Conservation (phyloP, 2,888 invertebrate genomes). For the Cartodere bifasciata region DNA sequence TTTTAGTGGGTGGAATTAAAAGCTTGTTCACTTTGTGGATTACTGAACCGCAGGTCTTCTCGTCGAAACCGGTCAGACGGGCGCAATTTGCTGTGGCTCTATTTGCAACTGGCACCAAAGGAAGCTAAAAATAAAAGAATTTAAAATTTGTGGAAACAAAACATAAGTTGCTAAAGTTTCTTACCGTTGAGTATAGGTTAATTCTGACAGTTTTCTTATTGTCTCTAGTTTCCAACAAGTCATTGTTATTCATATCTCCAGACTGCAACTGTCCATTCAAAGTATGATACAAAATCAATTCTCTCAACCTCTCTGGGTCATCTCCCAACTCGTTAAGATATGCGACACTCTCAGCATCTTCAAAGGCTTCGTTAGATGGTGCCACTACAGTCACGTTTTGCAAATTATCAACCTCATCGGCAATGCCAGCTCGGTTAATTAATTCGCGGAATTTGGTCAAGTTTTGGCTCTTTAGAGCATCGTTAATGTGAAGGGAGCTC, state of each 20-base stretch:
- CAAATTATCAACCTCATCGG: constrained; percentile 41
- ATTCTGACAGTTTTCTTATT: constrained; percentile 39
- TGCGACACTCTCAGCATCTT: constrained; percentile 32
- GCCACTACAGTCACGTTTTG: constrained; percentile 51
- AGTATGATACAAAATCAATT: constrained; percentile 52
- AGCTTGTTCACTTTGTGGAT: constrained; percentile 52
- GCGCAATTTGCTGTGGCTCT: constrained; percentile 57
- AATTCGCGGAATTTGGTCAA: constrained; percentile 44
- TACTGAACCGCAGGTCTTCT: constrained; percentile 53
- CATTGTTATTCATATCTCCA: constrained; percentile 43
- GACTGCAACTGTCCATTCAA: constrained; percentile 42
- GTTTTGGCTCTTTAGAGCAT: constrained; percentile 44
- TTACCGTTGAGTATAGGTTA: constrained; percentile 47
- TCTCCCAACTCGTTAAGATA: constrained; percentile 30
- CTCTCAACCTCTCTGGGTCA: constrained; percentile 37
- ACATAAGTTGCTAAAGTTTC: constrained; percentile 16
- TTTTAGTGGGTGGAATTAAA: constrained; percentile 39
- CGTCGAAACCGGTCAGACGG: constrained; percentile 44
- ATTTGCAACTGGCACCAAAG: constrained; percentile 43
- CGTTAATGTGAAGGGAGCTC: constrained; percentile 33
- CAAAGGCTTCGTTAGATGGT: constrained; percentile 51
- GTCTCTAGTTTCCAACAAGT: constrained; percentile 37
- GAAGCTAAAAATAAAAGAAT: constrained; percentile 15
- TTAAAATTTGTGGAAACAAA: constrained; percentile 1
- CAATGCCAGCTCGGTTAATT: constrained; percentile 42